Evolutionary conservation across 1,140 invertebrate genomes (phyloP).

Genomic region (Procambarus clarkii): DNA sequence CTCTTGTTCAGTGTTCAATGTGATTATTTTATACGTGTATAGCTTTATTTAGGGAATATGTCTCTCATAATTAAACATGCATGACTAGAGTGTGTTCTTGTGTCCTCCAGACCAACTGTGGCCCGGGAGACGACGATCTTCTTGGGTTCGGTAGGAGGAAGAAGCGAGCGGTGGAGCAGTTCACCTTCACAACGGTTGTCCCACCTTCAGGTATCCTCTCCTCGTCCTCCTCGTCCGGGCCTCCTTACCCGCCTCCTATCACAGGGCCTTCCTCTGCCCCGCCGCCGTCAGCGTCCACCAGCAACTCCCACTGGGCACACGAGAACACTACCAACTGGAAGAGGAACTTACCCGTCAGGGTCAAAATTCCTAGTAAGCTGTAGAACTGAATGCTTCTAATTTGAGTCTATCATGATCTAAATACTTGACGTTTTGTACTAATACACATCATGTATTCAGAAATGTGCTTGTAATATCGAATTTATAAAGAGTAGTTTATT

Average conservation of each 20-base stretch:
- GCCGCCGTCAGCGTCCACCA: conserved; percentile 23
- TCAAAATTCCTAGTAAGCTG: conserved; percentile 68
- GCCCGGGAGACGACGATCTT: conserved; percentile 40
- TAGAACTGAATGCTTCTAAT: background rate
- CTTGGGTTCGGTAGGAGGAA: conserved; percentile 36
- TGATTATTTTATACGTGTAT: too few relatives aligned
- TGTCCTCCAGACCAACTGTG: conserved; percentile 50
- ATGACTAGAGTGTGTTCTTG: background rate
- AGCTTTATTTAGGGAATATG: too few relatives aligned
- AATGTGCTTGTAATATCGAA: too few relatives aligned
- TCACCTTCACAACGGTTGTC: conserved; percentile 33
- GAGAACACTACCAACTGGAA: conserved; percentile 70
- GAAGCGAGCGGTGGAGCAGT: background rate
- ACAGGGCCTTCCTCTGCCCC: background rate
- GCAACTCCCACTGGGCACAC: background rate
- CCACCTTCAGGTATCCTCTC: background rate
- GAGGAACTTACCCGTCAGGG: conserved; percentile 71
- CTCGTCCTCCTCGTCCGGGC: background rate
- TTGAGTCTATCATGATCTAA: too few relatives aligned
- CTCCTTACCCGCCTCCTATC: background rate
- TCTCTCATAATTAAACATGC: too few relatives aligned
- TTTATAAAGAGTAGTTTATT: too few relatives aligned
- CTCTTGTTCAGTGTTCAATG: too few relatives aligned
- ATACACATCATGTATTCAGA: too few relatives aligned
- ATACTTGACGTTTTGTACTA: too few relatives aligned